Percentiles rank a stretch among this genome's conserved stretches.
These are phyloP conservation scores for Anneissia japonica DNA, from an alignment of 35 echinoderm and acorn worm species.

Conservation along the genomic window DNA sequence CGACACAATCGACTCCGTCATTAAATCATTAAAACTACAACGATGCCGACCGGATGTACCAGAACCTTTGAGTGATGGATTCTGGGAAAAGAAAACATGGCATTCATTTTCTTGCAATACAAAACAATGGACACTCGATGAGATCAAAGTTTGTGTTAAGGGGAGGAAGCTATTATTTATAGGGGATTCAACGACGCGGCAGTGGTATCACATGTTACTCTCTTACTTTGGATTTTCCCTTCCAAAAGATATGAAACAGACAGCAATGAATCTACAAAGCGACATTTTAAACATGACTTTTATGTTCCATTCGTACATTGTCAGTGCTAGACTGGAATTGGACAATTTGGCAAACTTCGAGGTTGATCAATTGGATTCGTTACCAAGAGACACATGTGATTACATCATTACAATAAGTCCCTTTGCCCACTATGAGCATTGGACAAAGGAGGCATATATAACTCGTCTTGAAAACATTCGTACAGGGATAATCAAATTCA, in stretches of 20 bases:
- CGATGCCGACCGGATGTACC: neutral
- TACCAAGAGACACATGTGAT: neutral
- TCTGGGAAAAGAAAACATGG: neutral
- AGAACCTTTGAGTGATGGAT: neutral
- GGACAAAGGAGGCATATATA: neutral
- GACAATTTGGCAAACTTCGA: conserved; percentile 3
- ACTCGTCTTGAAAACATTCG: neutral
- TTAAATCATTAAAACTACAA: neutral
- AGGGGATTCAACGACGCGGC: neutral
- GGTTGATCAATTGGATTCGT: conserved; percentile 31
- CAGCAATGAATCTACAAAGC: neutral
- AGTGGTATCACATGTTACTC: neutral
- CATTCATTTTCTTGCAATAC: neutral
- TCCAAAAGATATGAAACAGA: neutral
- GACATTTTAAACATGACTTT: conserved; percentile 13
- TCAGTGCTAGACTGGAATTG: neutral
- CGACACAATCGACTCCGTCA: too few species aligned
- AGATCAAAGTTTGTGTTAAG: neutral
- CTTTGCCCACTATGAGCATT: neutral
- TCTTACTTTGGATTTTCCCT: neutral
- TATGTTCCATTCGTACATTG: conserved; percentile 23
- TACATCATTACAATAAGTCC: neutral
- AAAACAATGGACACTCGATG: neutral
- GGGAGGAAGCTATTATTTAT: neutral
- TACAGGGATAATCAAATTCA: neutral